phyloP scores from a whole-genome alignment of 2,888 invertebrate species.

The Loripinus fragilis region DNA sequence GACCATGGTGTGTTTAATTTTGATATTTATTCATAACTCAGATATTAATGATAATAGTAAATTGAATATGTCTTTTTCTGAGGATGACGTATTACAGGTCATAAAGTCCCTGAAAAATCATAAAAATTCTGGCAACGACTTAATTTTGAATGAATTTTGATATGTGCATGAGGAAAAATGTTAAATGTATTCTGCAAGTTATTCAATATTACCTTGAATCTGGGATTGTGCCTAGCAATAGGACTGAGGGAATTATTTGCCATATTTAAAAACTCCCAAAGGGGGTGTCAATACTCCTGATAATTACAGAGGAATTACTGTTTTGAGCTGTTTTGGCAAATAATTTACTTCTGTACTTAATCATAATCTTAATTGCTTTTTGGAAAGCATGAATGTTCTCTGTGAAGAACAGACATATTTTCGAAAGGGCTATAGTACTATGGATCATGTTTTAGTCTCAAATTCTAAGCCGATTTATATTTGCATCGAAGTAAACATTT shows the following conservation, averaged over 20 bases:
- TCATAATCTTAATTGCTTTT: neutral
- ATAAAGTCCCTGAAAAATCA: neutral
- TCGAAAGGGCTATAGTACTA: neutral
- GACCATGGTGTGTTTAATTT: neutral
- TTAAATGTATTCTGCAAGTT: neutral
- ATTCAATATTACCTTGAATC: neutral
- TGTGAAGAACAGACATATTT: neutral
- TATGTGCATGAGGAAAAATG: neutral
- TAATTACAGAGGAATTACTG: slow-evolving; percentile 1
- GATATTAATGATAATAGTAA: neutral
- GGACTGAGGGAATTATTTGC: slow-evolving; percentile 5
- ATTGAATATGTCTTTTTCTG: neutral
- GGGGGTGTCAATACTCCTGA: slow-evolving; percentile 1
- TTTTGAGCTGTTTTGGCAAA: slow-evolving; percentile 10
- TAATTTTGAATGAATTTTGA: neutral
- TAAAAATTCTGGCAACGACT: neutral
- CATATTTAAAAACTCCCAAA: slow-evolving; percentile 10
- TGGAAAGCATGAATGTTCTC: neutral
- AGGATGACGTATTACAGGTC: neutral
- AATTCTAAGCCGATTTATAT: neutral
- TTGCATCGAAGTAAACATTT: neutral
- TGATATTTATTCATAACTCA: neutral
- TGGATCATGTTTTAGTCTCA: slow-evolving; percentile 4
- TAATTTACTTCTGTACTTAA: neutral
- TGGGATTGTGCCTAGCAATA: neutral